A percentile compares a stretch with the other conserved stretches of the same genome.
Conservation (phyloP, 2,113 vertebrate species). For the Spilogale gracilis region DNA sequence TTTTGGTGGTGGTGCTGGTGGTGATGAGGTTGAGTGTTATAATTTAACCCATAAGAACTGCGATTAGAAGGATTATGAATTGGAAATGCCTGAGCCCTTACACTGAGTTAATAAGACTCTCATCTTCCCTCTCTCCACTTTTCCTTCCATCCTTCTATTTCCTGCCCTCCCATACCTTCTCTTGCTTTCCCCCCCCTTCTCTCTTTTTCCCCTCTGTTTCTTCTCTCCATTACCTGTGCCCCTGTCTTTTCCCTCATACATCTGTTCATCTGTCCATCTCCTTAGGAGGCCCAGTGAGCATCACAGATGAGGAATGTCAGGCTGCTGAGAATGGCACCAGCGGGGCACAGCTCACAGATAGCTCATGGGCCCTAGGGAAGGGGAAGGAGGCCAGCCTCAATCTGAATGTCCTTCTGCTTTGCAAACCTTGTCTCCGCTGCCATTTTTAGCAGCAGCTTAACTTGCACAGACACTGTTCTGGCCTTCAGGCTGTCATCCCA, state of each 20-base stretch:
- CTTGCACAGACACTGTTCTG: slow-evolving; percentile 18
- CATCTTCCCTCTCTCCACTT: not conserved
- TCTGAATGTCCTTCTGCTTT: slow-evolving; percentile 44
- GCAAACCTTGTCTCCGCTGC: not conserved
- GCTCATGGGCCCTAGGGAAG: not conserved
- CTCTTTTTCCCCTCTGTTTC: not conserved
- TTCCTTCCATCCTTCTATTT: no score
- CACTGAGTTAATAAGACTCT: not conserved
- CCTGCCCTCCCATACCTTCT: not conserved
- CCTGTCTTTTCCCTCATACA: not conserved
- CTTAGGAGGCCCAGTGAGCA: not conserved
- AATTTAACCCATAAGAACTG: not conserved
- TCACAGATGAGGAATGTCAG: not conserved
- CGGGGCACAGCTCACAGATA: not conserved
- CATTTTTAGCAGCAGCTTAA: slow-evolving; percentile 60
- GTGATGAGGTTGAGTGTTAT: not conserved
- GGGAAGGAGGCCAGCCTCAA: not conserved
- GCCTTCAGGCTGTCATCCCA: slow-evolving; percentile 12
- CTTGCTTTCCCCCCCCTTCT: fast-evolving
- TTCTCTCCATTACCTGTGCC: not conserved
- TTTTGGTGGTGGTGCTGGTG: not conserved
- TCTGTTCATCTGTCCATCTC: slow-evolving; percentile 10
- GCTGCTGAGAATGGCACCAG: not conserved
- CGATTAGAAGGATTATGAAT: not conserved
- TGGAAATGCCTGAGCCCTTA: not conserved